Conservation (phyloP, 2,113 vertebrate species). For the Malaclemys terrapin region DNA sequence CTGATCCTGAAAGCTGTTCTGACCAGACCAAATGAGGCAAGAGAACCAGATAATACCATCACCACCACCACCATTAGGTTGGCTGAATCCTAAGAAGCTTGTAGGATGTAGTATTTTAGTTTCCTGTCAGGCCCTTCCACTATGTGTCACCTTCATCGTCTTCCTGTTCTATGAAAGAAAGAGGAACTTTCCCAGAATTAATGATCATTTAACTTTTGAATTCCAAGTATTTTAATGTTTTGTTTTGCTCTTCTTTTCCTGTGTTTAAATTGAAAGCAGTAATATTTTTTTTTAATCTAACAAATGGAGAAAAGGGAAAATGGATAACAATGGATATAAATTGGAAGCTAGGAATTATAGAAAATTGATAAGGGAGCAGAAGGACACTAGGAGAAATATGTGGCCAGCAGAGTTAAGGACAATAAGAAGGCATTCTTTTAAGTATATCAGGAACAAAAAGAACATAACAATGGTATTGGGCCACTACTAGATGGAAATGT, state of each 20-base stretch:
- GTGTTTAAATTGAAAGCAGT: not conserved
- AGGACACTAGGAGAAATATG: not conserved
- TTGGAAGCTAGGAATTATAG: not conserved
- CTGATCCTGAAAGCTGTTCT: not conserved
- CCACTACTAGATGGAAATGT: not conserved
- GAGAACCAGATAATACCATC: not conserved
- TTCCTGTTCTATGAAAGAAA: not conserved
- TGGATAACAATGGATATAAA: not conserved
- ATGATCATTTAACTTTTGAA: not conserved
- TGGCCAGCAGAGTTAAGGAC: not conserved
- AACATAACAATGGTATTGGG: not conserved
- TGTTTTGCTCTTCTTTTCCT: not conserved
- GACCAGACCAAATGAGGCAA: not conserved
- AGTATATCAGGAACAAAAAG: not conserved
- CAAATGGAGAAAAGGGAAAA: not conserved
- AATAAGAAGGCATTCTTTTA: not conserved
- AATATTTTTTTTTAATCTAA: not conserved
- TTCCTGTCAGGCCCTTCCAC: not conserved
- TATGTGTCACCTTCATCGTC: not conserved
- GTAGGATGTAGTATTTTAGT: not conserved
- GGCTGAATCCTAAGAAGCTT: not conserved
- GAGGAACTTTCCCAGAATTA: not conserved
- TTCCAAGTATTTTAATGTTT: constrained; percentile 5
- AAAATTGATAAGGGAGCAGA: not conserved
- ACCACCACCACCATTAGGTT: not conserved